Evolutionary conservation across 2,888 invertebrate genomes (phyloP), one percentile per base, ranked within the genome.

Genomic region (Seladonia tumulorum): DNA sequence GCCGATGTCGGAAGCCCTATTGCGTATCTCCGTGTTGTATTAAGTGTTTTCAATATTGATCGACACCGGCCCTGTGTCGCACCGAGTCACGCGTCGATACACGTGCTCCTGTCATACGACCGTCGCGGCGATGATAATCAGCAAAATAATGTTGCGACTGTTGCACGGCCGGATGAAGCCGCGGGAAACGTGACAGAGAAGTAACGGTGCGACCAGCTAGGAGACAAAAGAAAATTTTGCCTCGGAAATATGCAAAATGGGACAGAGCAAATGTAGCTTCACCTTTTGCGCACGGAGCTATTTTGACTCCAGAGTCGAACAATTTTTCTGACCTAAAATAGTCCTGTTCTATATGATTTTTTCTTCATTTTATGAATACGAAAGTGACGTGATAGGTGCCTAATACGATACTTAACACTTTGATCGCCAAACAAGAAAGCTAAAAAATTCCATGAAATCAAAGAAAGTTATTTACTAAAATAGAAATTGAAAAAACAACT

Each of bases 1-100:
- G 5, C 18, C 35, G 66, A 35, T 66, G 66, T 16, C 18, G 66
- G 66, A 29, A 66, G 10, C 66, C 35, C 22, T 35, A 29, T 66
- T 35, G 66, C 66, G 35, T 66, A 66, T 66, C 66, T 66, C 10
- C 66, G 18, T 29, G 66, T 35, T 29, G 18, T 66, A 35, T 66
- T 29, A 66, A 66, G 18, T 22, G 35, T 66, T 66, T 66, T 22
- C 66, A 35, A 66, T 66, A 66, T 66, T 66, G 66, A 29, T 35
- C 66, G 66, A 10, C 35, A 35, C 5, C 16, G 16, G 8, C 10
- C 35, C 18, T 29, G 66, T 16, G 7, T 29, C 29, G 25, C 7
- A 2, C 16, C 63, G 29, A 63, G 63, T 63, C 63, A 63, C 63
- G 63, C 29, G 63, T 63, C 63, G 63, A 7, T 63, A 29, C 63